Evolutionary conservation across 2,888 invertebrate species (phyloP), one percentile per base, ranked within the genome.

Genomic region (Drosophila antonietae): DNA sequence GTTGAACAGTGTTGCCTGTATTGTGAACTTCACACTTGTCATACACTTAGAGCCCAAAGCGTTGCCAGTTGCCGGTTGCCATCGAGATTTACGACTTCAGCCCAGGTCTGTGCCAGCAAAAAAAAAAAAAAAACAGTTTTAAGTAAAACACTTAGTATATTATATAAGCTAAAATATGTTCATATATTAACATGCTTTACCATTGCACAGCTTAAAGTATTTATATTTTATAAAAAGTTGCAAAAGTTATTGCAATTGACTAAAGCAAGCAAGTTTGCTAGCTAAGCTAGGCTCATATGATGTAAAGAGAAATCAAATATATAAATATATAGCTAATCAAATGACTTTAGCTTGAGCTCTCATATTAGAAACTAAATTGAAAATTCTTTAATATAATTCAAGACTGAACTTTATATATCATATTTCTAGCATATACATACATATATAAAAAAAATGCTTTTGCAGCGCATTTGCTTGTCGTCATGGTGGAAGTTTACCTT

Each of bases 1-100:
- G 84, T 86, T 85, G 68, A 88, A 70, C 64, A 79, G 61, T 71
- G 63, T 67, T 77, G 79, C 63, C 61, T 68, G 59, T 74, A 52
- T 53, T 71, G 64, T 67, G 70, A 52, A 78, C 63, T 77, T 74
- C 67, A 67, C 80, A 72, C 76, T 78, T 79, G 78, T 72, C 68
- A 72, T 71, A 75, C 75, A 77, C 79, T 78, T 53, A 52, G 28
- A 57, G 56, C 41, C 62, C 59, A 35, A 41, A 35, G 18, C 8
- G 37, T 41, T 51, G 60, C 59, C 75, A 55, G 55, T 68, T 41
- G 64, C 57, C 47, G 39, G 10, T 37, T 14, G 52, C 31, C 46
- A 33, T 28, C 18, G 43, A 51, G 18, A 53, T 49, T 55, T 69
- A 62, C 69, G 56, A 56, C 8, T 37, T 23, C 4, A 23, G 23